These are phyloP conservation scores for Nematolebias whitei DNA, from an alignment of 2,113 vertebrate species.

Conservation along the genomic window DNA sequence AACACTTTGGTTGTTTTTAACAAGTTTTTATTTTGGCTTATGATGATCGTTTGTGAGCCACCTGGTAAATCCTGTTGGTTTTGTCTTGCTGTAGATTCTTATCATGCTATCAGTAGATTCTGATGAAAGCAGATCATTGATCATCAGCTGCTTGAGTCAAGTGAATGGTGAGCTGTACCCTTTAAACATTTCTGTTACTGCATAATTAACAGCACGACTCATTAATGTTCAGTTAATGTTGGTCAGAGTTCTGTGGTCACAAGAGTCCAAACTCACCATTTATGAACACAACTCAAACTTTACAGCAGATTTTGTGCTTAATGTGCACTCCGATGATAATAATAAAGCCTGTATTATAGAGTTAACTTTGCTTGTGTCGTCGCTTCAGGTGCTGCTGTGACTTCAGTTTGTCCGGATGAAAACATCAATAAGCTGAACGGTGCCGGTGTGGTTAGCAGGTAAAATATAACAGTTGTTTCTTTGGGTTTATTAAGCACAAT, in stretches of 20 bases:
- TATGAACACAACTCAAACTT: not conserved
- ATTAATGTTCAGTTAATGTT: not conserved
- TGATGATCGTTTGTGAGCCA: not conserved
- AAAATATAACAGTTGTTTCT: not conserved
- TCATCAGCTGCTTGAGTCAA: slow-evolving; percentile 76
- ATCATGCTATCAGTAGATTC: slow-evolving; percentile 67
- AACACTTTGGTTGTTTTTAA: not conserved
- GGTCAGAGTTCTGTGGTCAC: too few species aligned
- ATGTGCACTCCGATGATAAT: not conserved
- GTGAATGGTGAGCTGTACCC: slow-evolving; percentile 80
- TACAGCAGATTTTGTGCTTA: not conserved
- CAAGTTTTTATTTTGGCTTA: not conserved
- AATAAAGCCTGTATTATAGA: not conserved
- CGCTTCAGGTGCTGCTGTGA: slow-evolving; percentile 54
- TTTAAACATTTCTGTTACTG: not conserved
- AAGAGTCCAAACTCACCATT: not conserved
- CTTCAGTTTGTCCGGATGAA: slow-evolving; percentile 53
- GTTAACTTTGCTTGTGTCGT: not conserved
- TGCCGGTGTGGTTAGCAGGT: slow-evolving; percentile 73
- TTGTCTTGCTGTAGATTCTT: slow-evolving; percentile 70
- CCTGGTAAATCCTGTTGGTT: not conserved
- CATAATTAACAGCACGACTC: not conserved
- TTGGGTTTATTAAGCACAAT: too few species aligned
- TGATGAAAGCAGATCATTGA: slow-evolving; percentile 69
- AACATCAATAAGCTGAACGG: slow-evolving; percentile 55